Conservation (phyloP, 2,797 vertebrate genomes). For the Enteromius treurensis region DNA sequence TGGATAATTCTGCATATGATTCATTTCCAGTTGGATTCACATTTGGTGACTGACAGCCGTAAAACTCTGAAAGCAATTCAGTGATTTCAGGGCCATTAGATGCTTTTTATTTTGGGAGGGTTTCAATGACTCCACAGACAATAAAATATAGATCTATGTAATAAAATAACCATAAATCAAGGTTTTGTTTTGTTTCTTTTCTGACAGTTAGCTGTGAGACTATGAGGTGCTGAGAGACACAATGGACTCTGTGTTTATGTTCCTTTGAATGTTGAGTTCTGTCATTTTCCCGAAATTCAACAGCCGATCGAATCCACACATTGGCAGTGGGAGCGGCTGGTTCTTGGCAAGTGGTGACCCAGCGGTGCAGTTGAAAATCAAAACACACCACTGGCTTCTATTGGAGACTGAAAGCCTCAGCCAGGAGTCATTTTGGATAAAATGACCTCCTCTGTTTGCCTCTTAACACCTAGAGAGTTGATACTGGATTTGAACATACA, state of each 20-base stretch:
- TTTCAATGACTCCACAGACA: background rate
- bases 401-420: background rate
- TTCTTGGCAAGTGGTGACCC: background rate
- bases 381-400: slow-evolving; percentile 8
- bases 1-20: background rate
- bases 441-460: background rate
- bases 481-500: background rate
- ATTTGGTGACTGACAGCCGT: background rate
- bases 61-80: background rate
- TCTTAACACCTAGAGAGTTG: background rate
- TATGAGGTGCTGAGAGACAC: slow-evolving; percentile 1
- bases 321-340: background rate
- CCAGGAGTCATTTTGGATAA: slow-evolving; percentile 2
- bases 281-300: slow-evolving; percentile 10
- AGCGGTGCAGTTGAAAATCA: slow-evolving; percentile 20
- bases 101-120: background rate
- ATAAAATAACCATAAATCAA: background rate
- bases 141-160: background rate
- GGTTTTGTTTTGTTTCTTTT: background rate
- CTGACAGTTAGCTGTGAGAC: slow-evolving; percentile 7
- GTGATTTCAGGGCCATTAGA: background rate
- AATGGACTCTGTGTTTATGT: slow-evolving; percentile 3
- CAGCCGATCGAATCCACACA: slow-evolving; percentile 4
- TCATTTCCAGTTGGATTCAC: background rate
- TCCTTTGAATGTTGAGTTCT: background rate